A percentile compares a stretch with the other conserved stretches of the same genome.
Conservation (phyloP, 2,113 vertebrate genomes). For the Pseudorhombus dupliciocellatus region DNA sequence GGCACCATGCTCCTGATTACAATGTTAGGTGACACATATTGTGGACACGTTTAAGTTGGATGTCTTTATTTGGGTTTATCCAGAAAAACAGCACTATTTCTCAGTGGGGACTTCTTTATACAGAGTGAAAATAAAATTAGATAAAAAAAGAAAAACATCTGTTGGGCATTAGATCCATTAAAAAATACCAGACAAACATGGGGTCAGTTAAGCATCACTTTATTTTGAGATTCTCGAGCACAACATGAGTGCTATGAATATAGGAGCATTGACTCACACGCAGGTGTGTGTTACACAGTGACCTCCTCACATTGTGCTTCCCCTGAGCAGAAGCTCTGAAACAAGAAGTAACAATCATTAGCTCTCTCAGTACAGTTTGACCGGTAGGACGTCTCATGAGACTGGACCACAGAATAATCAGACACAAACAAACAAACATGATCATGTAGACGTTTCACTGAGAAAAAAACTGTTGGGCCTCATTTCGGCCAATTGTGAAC, state of each 20-base stretch:
- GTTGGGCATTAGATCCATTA: not conserved
- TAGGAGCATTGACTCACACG: not conserved
- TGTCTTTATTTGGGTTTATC: too few species aligned
- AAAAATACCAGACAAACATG: conserved; percentile 17
- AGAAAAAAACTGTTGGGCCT: not conserved
- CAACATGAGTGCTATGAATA: conserved; percentile 20
- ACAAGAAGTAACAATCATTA: conserved; percentile 2
- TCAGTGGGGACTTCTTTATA: not conserved
- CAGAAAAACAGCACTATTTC: not conserved
- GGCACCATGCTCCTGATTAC: not conserved
- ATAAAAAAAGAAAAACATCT: too few species aligned
- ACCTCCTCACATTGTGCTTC: conserved; percentile 41
- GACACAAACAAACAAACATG: not conserved
- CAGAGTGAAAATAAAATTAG: not conserved
- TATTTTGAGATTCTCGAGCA: conserved; percentile 55
- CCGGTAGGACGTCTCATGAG: not conserved
- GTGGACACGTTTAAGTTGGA: too few species aligned
- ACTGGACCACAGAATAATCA: too few species aligned
- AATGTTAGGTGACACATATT: not conserved
- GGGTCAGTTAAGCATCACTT: conserved; percentile 45
- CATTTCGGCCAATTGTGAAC: not conserved
- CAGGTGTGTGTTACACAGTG: too few species aligned
- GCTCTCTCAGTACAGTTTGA: conserved; percentile 15
- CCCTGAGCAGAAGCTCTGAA: not conserved
- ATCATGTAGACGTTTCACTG: not conserved